Evolutionary conservation across 2,797 vertebrate genomes (phyloP), one percentile per base, ranked within the genome.

Genomic region (Chromobotia macracanthus): DNA sequence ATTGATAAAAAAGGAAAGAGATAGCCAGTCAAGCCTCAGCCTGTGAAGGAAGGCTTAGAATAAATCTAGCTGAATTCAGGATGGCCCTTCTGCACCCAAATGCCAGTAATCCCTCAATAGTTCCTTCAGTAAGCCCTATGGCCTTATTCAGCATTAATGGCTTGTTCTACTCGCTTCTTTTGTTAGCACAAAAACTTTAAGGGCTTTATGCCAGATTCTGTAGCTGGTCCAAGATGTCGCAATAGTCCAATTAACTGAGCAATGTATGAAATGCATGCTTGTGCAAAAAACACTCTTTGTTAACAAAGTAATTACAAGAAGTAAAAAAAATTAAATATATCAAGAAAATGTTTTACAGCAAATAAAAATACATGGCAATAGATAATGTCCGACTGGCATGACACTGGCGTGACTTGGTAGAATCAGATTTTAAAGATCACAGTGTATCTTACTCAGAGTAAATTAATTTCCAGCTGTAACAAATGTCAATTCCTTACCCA

Each of bases 51-150:
- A 13, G 53, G 13, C 55, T 77, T 77, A 21, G 23, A 77, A 58
- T 60, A 69, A 72, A 72, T 55, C 46, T 53, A 41, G 5, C 2
- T 72, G 46, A 71, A 44, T 65, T 65, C 61, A 55, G 35, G 21
- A 64, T 63, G 46, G 28, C 6, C 51, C 23, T 72, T 58, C 61
- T 67, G 35, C 21, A 56, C n/a, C 46, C 44, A 65, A 72, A 65
- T 56, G 61, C 31, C 18, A 58, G 51, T 66, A 73, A 80, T 72
- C 64, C 69, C 38, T 65, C 68, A 53, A 60, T 18, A 50, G 65
- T 55, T 69, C 23, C 50, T 48, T 60, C 53, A 28, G 38, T 60
- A 77, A 77, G 53, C 23, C 53, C 4, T 28, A 11, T 68, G 65
- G 53, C 65, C 23, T 77, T 60, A 48, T 69, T 69, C 53, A 50